These are phyloP conservation scores for Agrochola macilenta DNA, from an alignment of 2,888 invertebrate genomes.

Conservation along the genomic window DNA sequence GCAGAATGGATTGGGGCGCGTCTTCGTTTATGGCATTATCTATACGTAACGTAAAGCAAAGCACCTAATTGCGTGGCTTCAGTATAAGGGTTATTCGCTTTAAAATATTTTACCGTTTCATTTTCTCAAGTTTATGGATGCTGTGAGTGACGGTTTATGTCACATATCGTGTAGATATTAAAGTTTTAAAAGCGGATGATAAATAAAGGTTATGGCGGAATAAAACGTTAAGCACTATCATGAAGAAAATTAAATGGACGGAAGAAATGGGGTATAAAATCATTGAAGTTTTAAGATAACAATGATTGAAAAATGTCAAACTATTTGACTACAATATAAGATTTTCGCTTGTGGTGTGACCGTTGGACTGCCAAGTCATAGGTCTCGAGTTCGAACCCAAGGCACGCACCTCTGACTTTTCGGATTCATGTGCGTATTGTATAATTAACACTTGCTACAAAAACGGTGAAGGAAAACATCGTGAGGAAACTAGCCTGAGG, in stretches of 20 bases:
- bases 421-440: too few species aligned
- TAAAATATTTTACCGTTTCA: constrained; percentile 27
- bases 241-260: not conserved
- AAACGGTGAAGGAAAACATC: too few species aligned
- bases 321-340: not conserved
- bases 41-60: not conserved
- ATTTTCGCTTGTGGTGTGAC: too few species aligned
- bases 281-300: not conserved
- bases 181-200: constrained; percentile 37
- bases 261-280: not conserved
- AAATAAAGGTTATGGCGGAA: constrained; percentile 24
- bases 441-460: too few species aligned
- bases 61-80: not conserved
- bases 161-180: constrained; percentile 34
- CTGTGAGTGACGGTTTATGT: constrained; percentile 17
- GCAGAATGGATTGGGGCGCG: too few species aligned
- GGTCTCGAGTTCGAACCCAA: too few species aligned
- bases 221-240: constrained; percentile 22
- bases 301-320: not conserved
- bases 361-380: too few species aligned
- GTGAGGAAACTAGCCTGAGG: too few species aligned
- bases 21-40: too few species aligned
- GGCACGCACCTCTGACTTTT: too few species aligned
- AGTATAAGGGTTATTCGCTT: not conserved
- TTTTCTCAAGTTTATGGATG: constrained; percentile 30